These are phyloP conservation scores for Anodontia alba DNA, from an alignment of 2,888 invertebrate species.

Conservation along the genomic window DNA sequence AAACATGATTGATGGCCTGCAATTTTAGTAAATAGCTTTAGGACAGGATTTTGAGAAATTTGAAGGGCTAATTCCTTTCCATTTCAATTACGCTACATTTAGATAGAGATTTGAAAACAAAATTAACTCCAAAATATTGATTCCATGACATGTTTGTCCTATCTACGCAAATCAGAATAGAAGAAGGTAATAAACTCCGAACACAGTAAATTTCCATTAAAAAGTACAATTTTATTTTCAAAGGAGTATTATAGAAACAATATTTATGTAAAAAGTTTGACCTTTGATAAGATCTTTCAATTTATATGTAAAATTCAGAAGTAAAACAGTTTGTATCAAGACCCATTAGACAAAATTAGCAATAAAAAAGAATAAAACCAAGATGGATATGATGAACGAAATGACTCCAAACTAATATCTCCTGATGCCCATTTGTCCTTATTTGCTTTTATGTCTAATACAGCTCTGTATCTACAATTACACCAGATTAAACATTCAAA, in stretches of 20 bases:
- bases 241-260: slow-evolving; percentile 11
- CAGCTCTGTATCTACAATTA: neutral
- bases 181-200: neutral
- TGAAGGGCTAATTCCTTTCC: slow-evolving; percentile 48
- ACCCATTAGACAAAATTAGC: slow-evolving; percentile 12
- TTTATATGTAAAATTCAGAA: slow-evolving; percentile 64
- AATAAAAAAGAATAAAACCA: slow-evolving; percentile 15
- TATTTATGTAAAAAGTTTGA: slow-evolving; percentile 54
- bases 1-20: slow-evolving; percentile 2
- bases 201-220: slow-evolving; percentile 11
- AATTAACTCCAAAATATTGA: slow-evolving; percentile 62
- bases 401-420: neutral
- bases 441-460: neutral
- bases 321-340: neutral
- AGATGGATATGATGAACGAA: neutral
- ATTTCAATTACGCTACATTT: slow-evolving; percentile 50
- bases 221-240: slow-evolving; percentile 10
- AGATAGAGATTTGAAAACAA: slow-evolving; percentile 53
- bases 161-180: neutral
- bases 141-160: neutral
- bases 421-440: neutral
- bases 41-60: slow-evolving; percentile 54
- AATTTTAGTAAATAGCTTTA: slow-evolving; percentile 24
- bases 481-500: neutral
- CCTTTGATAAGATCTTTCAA: slow-evolving; percentile 63